Evolutionary conservation across 2,888 invertebrate genomes (phyloP).

Genomic region (Microplitis deprimator): DNA sequence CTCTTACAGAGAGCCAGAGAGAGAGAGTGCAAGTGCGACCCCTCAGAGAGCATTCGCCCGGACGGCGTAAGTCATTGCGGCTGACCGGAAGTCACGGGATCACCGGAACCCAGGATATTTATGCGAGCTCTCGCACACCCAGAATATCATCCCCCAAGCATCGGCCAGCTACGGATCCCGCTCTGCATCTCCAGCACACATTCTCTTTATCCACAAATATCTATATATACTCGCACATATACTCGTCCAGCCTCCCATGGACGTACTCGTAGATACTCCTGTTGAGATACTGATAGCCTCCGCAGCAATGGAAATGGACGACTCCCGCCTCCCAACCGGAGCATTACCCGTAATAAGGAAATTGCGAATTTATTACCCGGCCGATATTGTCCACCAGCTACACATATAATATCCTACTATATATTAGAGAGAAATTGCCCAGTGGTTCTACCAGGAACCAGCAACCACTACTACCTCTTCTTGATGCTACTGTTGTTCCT

Average conservation of each 20-base stretch:
- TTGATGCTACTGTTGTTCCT: not conserved
- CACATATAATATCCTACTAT: not conserved
- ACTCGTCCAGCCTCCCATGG: slow-evolving; percentile 32
- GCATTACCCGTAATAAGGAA: slow-evolving; percentile 72
- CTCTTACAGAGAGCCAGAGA: not conserved
- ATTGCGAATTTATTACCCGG: slow-evolving; percentile 71
- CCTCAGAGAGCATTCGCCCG: slow-evolving; percentile 30
- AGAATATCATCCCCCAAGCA: slow-evolving; percentile 2
- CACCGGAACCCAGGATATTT: slow-evolving; percentile 71
- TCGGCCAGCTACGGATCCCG: slow-evolving; percentile 22
- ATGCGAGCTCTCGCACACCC: slow-evolving; percentile 62
- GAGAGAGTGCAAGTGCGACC: slow-evolving; percentile 21
- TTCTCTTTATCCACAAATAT: not conserved
- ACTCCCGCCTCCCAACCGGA: slow-evolving; percentile 63
- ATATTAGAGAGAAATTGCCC: not conserved
- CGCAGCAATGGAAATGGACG: slow-evolving; percentile 36
- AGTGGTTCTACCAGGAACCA: too few species aligned
- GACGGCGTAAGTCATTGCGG: slow-evolving; percentile 70
- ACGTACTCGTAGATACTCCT: slow-evolving; percentile 33
- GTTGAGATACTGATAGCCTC: slow-evolving; percentile 27
- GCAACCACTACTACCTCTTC: too few species aligned
- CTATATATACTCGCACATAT: too few species aligned
- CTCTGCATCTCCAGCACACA: slow-evolving; percentile 36
- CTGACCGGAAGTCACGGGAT: slow-evolving; percentile 72
- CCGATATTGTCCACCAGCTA: slow-evolving; percentile 63